These are phyloP conservation scores for Intellagama lesueurii DNA, from an alignment of 2,797 vertebrate species.

Conservation along the genomic window DNA sequence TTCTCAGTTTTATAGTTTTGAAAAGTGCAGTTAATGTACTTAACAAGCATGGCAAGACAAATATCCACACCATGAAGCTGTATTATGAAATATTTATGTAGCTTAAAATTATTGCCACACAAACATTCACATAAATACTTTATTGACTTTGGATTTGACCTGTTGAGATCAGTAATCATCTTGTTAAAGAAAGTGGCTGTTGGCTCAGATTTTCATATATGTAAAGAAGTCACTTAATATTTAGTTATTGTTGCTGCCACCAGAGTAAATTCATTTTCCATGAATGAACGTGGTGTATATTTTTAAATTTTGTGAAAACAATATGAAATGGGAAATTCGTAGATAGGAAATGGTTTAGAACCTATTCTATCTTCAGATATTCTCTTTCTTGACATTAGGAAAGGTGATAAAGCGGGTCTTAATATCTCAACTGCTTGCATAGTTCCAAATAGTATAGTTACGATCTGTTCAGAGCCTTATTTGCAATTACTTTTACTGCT, in stretches of 20 bases:
- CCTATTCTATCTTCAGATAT: constrained; percentile 15
- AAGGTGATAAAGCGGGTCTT: neutral
- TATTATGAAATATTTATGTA: constrained; percentile 9
- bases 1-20: neutral
- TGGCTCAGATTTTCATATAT: constrained; percentile 46
- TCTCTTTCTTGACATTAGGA: constrained; percentile 39
- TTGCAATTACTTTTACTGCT: constrained; percentile 55
- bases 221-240: neutral
- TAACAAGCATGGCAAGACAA: neutral
- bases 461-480: constrained; percentile 42
- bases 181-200: constrained; percentile 69
- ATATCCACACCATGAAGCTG: neutral
- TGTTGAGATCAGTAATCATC: constrained; percentile 58
- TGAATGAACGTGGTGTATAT: neutral
- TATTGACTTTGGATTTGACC: constrained; percentile 34
- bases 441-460: constrained; percentile 40
- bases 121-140: neutral
- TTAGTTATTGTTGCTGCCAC: neutral
- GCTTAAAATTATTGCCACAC: neutral
- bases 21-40: neutral
- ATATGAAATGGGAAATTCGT: neutral
- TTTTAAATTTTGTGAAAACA: constrained; percentile 30
- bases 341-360: neutral
- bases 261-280: neutral
- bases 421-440: neutral